phyloP scores from a whole-genome alignment of 2,113 vertebrate genomes.

The Sinocyclocheilus maitianheensis region DNA sequence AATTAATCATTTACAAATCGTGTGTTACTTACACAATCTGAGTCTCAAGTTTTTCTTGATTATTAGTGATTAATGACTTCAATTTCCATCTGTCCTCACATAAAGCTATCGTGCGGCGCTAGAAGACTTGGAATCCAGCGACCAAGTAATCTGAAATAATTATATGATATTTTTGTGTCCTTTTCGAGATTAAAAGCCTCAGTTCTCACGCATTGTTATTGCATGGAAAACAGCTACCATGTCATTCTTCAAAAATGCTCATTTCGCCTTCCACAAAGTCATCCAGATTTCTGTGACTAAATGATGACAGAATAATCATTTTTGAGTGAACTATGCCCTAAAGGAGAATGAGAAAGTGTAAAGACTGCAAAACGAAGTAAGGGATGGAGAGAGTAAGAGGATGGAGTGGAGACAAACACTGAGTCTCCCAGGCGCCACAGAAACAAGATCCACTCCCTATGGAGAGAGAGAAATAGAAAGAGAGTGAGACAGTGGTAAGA shows the following conservation, averaged over 20 bases:
- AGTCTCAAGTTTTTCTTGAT: neutral
- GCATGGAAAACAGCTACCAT: neutral
- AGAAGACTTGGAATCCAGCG: neutral
- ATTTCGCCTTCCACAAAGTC: neutral
- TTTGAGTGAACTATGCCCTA: neutral
- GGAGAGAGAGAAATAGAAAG: constrained; percentile 19
- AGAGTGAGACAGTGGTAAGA: constrained; percentile 5
- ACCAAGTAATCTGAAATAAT: neutral
- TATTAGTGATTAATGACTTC: neutral
- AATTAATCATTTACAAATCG: neutral
- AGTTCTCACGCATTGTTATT: neutral
- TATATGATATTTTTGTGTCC: neutral
- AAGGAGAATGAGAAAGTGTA: constrained; percentile 6
- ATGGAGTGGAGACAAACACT: constrained; percentile 41
- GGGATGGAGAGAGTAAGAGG: constrained; percentile 25
- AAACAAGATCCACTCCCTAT: constrained; percentile 55
- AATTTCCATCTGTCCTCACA: neutral
- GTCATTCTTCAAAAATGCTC: neutral
- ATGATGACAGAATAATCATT: neutral
- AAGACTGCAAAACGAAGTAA: constrained; percentile 39
- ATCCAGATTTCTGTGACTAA: neutral
- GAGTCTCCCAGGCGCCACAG: constrained; percentile 54
- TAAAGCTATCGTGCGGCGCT: no score
- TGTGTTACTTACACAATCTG: no score
- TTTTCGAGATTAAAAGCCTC: neutral